phyloP scores from a whole-genome alignment of 2,888 invertebrate species.

The Nebria brevicollis region DNA sequence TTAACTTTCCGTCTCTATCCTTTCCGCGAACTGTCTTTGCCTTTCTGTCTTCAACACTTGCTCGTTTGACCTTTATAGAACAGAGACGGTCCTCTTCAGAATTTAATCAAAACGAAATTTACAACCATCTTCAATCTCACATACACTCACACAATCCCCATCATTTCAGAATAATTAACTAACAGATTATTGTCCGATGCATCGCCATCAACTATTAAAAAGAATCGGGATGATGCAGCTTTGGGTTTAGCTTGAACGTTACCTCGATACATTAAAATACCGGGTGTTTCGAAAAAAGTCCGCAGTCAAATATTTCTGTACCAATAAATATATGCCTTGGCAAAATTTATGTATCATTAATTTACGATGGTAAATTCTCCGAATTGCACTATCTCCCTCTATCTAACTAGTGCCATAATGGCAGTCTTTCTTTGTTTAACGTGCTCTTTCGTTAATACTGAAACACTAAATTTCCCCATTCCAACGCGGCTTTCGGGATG shows the following conservation, averaged over 20 bases:
- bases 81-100: slow-evolving; percentile 27
- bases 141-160: no score
- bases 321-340: slow-evolving; percentile 47
- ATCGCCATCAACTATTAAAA: no score
- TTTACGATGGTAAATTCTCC: slow-evolving; percentile 49
- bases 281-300: slow-evolving; percentile 21
- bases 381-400: slow-evolving; percentile 40
- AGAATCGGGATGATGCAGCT: no score
- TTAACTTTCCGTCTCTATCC: slow-evolving; percentile 34
- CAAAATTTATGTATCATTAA: slow-evolving; percentile 49
- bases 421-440: slow-evolving; percentile 47
- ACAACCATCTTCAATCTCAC: slow-evolving; percentile 23
- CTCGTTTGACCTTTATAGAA: neutral
- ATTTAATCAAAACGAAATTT: slow-evolving; percentile 47
- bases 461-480: slow-evolving; percentile 57
- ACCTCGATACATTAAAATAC: slow-evolving; percentile 45
- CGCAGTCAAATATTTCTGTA: slow-evolving; percentile 46
- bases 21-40: slow-evolving; percentile 3
- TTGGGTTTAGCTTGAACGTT: neutral
- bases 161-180: no score
- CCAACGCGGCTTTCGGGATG: slow-evolving; percentile 45
- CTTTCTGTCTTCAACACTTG: neutral
- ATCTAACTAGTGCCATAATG: slow-evolving; percentile 47
- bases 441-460: slow-evolving; percentile 57
- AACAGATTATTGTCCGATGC: no score